phyloP scores from a whole-genome alignment of 2,113 vertebrate species.

The Gymnocephalus cernua region DNA sequence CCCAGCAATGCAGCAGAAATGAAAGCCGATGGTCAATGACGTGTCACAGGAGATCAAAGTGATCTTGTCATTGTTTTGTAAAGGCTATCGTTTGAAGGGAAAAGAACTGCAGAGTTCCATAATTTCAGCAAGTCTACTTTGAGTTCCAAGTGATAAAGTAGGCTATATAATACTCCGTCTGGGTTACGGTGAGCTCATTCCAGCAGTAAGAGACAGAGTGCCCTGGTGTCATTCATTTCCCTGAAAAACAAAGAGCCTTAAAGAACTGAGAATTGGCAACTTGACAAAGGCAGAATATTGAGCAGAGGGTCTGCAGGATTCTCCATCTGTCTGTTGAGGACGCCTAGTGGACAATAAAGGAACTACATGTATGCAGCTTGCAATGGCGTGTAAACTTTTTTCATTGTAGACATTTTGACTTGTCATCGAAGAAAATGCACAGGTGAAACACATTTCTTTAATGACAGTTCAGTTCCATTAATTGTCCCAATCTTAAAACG shows the following conservation, averaged over 20 bases:
- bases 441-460: too few relatives aligned
- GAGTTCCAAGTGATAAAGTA: not conserved
- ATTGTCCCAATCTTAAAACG: too few relatives aligned
- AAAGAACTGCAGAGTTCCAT: not conserved
- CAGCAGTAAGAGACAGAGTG: not conserved
- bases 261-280: not conserved
- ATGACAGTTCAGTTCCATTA: too few relatives aligned
- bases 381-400: not conserved
- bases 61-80: not conserved
- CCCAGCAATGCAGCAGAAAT: not conserved
- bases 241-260: too few relatives aligned
- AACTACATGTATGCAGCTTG: not conserved
- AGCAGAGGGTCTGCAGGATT: not conserved
- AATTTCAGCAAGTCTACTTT: not conserved
- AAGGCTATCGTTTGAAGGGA: not conserved
- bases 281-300: not conserved
- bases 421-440: not conserved
- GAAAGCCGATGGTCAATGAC: not conserved
- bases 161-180: not conserved
- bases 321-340: not conserved
- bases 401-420: not conserved
- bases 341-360: not conserved
- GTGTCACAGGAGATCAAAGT: not conserved
- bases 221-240: too few relatives aligned
- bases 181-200: not conserved